A percentile compares a stretch with the other conserved stretches of the same genome.
These are phyloP conservation scores for Cuculus canorus DNA, from an alignment of 2,797 vertebrate species.

Conservation along the genomic window DNA sequence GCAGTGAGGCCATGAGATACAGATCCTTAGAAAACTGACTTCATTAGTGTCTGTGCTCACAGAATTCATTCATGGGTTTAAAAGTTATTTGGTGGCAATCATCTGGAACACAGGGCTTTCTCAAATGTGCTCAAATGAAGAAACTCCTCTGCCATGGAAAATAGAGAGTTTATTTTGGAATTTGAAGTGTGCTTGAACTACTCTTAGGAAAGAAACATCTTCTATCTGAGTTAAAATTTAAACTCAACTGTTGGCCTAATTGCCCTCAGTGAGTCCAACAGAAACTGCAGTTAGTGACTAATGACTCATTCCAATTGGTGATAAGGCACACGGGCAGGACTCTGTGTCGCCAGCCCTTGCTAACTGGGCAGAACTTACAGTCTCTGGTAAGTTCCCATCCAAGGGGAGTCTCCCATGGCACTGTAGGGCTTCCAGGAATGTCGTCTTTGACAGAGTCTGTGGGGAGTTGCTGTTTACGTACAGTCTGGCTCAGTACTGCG, in stretches of 20 bases:
- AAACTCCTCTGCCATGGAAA: not conserved
- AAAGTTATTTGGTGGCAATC: not conserved
- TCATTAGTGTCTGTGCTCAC: not conserved
- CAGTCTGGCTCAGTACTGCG: not conserved
- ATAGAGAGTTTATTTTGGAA: not conserved
- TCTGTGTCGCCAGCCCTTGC: not conserved
- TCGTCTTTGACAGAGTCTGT: not conserved
- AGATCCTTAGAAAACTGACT: not conserved
- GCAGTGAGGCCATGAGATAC: not conserved
- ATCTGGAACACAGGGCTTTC: not conserved
- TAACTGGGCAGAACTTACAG: not conserved
- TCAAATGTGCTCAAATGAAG: not conserved
- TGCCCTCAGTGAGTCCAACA: not conserved
- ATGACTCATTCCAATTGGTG: not conserved
- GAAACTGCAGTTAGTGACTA: slow-evolving; percentile 18
- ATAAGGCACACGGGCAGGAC: not conserved
- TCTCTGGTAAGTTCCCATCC: not conserved
- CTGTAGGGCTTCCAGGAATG: not conserved
- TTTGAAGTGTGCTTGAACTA: not conserved
- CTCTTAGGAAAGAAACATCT: not conserved
- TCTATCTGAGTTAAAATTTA: slow-evolving; percentile 21
- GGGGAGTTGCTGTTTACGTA: not conserved
- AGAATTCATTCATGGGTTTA: not conserved
- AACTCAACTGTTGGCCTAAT: not conserved
- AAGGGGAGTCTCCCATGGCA: not conserved